These are phyloP conservation scores for Sebastes wilsoni DNA, from an alignment of 2,797 vertebrate species.

Conservation along the genomic window DNA sequence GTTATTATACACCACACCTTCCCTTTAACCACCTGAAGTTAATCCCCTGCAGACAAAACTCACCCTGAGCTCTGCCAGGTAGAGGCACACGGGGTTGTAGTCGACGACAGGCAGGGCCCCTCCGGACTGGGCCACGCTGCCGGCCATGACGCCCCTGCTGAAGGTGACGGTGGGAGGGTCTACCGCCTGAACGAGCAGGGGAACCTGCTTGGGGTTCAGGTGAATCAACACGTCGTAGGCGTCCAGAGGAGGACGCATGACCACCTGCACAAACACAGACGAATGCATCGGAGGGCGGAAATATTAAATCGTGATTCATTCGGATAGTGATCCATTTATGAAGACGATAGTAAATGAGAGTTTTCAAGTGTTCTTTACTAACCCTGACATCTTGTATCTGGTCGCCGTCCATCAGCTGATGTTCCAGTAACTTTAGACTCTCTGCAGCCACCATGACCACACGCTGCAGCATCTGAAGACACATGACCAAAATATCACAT, in stretches of 20 bases:
- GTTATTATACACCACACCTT: background rate
- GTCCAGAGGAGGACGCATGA: slow-evolving; percentile 92
- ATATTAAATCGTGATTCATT: background rate
- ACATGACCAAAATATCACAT: background rate
- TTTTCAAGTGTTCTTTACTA: slow-evolving; percentile 29
- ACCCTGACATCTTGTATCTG: slow-evolving; percentile 90
- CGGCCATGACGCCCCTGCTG: slow-evolving; percentile 76
- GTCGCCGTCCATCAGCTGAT: slow-evolving; percentile 85
- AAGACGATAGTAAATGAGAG: background rate
- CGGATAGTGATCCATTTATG: background rate
- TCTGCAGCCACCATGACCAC: slow-evolving; percentile 86
- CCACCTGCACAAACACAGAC: slow-evolving; percentile 78
- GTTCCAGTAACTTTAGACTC: slow-evolving; percentile 87
- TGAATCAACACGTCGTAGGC: slow-evolving; percentile 91
- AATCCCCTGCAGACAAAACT: slow-evolving; percentile 39
- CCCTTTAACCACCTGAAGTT: background rate
- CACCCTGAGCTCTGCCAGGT: slow-evolving; percentile 90
- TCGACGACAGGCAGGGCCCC: slow-evolving; percentile 87
- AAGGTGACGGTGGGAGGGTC: slow-evolving; percentile 83
- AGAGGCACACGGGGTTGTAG: slow-evolving; percentile 91
- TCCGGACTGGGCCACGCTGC: slow-evolving; percentile 20
- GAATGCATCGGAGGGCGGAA: background rate
- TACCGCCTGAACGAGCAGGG: slow-evolving; percentile 86
- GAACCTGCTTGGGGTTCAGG: slow-evolving; percentile 89
- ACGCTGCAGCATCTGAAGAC: slow-evolving; percentile 89